Evolutionary conservation across 2,797 vertebrate genomes (phyloP).

Genomic region (Pangasius larnaudii): DNA sequence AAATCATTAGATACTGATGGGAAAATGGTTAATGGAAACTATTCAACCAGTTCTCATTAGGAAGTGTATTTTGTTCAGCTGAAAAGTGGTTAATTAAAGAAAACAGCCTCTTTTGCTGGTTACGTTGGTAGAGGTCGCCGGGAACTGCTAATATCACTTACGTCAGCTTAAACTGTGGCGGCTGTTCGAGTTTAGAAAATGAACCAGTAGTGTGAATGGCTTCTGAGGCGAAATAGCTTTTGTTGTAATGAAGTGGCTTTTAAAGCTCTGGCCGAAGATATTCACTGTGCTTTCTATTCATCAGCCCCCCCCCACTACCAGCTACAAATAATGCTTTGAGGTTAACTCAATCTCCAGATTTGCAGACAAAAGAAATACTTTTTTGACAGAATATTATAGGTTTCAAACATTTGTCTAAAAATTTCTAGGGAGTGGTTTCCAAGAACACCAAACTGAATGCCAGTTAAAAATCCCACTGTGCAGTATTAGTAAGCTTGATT

Average conservation of each 20-base stretch:
- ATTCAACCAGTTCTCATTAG: not conserved
- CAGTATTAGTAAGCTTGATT: conserved; percentile 44
- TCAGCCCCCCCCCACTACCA: conserved; percentile 4
- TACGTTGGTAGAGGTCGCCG: not conserved
- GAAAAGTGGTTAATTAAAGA: conserved; percentile 7
- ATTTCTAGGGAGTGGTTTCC: conserved; percentile 36
- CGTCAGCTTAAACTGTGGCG: conserved; percentile 35
- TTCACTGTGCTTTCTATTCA: conserved; percentile 38
- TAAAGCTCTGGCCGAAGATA: conserved; percentile 27
- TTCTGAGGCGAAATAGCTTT: conserved; percentile 42
- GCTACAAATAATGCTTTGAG: conserved; percentile 21
- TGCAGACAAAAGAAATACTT: conserved; percentile 39
- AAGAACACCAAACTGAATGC: conserved; percentile 10
- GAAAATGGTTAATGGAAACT: not conserved
- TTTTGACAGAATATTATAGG: conserved; percentile 12
- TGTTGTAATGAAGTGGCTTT: conserved; percentile 43
- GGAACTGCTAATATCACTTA: not conserved
- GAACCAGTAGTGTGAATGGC: conserved; percentile 40
- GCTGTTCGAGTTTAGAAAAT: conserved; percentile 52
- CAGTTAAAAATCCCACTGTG: conserved; percentile 50
- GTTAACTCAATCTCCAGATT: conserved; percentile 16
- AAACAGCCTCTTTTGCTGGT: not conserved
- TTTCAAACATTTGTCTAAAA: conserved; percentile 39
- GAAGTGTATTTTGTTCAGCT: not conserved
- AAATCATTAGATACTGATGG: not conserved